These are phyloP conservation scores for Drosophila oshimai DNA, from an alignment of 1,140 invertebrate species.

Conservation along the genomic window DNA sequence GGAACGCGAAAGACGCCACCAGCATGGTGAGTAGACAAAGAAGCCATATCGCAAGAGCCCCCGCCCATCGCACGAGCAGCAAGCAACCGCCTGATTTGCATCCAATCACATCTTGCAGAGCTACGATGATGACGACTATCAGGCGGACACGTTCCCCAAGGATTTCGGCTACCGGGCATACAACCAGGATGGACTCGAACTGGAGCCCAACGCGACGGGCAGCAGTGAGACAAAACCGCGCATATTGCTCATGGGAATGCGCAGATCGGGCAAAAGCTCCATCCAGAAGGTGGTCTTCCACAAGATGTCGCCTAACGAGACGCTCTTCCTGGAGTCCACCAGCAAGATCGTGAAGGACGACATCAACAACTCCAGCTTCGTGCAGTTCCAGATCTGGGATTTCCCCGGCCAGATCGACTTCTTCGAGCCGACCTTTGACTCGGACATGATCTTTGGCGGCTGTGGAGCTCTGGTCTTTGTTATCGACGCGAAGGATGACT, in stretches of 20 bases:
- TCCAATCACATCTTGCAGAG: conserved; percentile 82
- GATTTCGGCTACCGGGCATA: conserved; percentile 96
- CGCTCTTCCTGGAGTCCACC: conserved; percentile 98
- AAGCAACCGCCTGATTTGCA: conserved; percentile 15
- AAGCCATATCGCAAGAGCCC: conserved; percentile 47
- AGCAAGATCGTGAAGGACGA: conserved; percentile 99
- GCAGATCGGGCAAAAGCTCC: conserved; percentile 99
- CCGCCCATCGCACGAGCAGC: conserved; percentile 6
- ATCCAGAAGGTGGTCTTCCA: conserved; percentile 99
- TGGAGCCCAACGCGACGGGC: conserved; percentile 52
- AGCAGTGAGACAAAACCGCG: conserved; percentile 88
- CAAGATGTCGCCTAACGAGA: conserved; percentile 99
- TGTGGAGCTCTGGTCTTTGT: conserved; percentile 99
- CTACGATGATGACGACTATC: conserved; percentile 86
- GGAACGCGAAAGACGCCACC: conserved; percentile 4
- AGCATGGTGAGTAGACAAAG: conserved; percentile 69
- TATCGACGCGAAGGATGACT: conserved; percentile 99
- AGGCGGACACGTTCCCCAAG: conserved; percentile 93
- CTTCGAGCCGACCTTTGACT: conserved; percentile 97
- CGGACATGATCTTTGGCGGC: conserved; percentile 96
- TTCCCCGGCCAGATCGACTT: conserved; percentile 99
- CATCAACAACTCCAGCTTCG: conserved; percentile 98
- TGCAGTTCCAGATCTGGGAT: conserved; percentile 99
- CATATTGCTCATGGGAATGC: conserved; percentile 97
- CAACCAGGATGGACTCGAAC: conserved; percentile 86